phyloP scores from a whole-genome alignment of 1,140 invertebrate species.

The Zaprionus lachaisei region DNA sequence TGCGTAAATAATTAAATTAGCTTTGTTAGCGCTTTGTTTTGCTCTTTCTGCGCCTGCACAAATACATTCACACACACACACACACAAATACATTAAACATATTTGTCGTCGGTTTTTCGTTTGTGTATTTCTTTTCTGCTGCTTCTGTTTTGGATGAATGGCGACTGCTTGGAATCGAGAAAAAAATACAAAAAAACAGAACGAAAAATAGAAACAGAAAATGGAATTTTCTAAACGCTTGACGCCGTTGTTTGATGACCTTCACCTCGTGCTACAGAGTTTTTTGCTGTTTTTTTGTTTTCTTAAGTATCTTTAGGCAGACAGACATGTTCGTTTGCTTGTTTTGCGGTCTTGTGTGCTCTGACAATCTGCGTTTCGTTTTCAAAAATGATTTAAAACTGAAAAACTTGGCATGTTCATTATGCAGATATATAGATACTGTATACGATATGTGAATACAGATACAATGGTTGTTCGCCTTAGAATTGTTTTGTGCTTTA shows the following conservation, averaged over 20 bases:
- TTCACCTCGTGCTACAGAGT: slow-evolving; percentile 49
- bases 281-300: slow-evolving; percentile 21
- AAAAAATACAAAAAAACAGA: slow-evolving; percentile 17
- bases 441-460: background rate
- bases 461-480: background rate
- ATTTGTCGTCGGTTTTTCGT: slow-evolving; percentile 7
- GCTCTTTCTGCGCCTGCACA: slow-evolving; percentile 33
- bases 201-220: slow-evolving; percentile 17
- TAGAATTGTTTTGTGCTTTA: background rate
- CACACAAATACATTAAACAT: slow-evolving; percentile 9
- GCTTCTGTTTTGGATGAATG: slow-evolving; percentile 32
- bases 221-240: slow-evolving; percentile 40
- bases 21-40: slow-evolving; percentile 64
- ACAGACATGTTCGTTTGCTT: slow-evolving; percentile 30
- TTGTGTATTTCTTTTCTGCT: slow-evolving; percentile 16
- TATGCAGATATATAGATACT: background rate
- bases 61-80: background rate
- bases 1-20: slow-evolving; percentile 75
- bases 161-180: background rate
- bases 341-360: slow-evolving; percentile 8
- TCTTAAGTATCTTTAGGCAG: slow-evolving; percentile 15
- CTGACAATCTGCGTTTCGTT: background rate
- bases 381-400: slow-evolving; percentile 5
- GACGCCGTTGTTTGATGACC: slow-evolving; percentile 51
- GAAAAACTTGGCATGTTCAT: background rate